Conservation (phyloP, 1,140 invertebrate species). For the Drosophila punjabiensis region DNA sequence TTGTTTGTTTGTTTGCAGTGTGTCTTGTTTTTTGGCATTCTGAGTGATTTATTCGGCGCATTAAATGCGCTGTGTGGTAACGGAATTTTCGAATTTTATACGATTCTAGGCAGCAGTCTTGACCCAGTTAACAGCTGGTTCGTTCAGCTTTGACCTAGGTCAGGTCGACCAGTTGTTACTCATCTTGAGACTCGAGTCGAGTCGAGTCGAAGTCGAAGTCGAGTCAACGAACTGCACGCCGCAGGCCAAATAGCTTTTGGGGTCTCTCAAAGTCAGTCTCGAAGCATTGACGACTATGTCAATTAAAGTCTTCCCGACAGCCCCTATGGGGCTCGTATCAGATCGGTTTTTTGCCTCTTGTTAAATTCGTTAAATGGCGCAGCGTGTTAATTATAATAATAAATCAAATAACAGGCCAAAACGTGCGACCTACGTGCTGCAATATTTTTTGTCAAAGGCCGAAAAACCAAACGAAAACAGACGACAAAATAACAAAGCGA, state of each 20-base stretch:
- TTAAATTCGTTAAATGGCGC: constrained; percentile 60
- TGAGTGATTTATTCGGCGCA: constrained; percentile 38
- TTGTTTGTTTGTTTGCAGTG: constrained; percentile 26
- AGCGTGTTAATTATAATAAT: constrained; percentile 78
- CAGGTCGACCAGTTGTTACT: constrained; percentile 48
- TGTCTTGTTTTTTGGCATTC: constrained; percentile 43
- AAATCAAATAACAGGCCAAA: constrained; percentile 78
- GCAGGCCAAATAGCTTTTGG: constrained; percentile 36
- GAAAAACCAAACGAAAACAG: constrained; percentile 62
- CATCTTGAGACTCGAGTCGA: constrained; percentile 46
- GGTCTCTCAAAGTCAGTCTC: constrained; percentile 41
- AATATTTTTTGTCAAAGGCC: constrained; percentile 76
- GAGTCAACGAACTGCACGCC: constrained; percentile 66
- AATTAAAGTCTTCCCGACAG: constrained; percentile 39
- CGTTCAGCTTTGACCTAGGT: constrained; percentile 71
- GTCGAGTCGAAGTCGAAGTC: constrained; percentile 21
- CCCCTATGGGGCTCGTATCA: constrained; percentile 10
- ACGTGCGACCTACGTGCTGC: constrained; percentile 78
- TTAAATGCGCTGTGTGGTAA: constrained; percentile 37
- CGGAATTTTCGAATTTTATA: constrained; percentile 41
- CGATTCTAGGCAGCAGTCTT: constrained; percentile 46
- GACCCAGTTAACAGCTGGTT: constrained; percentile 52
- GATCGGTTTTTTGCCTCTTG: constrained; percentile 19
- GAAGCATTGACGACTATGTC: constrained; percentile 21
- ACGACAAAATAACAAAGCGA: constrained; percentile 54